Percentiles rank a stretch among this genome's conserved stretches.
Conservation (phyloP, 1,140 invertebrate genomes). For the Aphis craccivora region DNA sequence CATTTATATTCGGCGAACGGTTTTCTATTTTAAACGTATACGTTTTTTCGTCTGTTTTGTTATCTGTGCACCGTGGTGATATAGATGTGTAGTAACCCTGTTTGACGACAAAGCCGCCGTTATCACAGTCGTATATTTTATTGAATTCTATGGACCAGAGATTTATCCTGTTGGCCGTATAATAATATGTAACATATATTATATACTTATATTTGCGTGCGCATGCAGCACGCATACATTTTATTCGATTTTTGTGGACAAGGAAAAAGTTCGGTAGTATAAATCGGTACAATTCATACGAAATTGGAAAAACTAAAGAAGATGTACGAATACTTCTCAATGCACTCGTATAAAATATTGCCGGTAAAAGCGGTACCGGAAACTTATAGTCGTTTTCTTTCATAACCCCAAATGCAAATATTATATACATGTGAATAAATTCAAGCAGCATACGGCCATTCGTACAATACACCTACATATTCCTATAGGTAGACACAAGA, state of each 20-base stretch:
- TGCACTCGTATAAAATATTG: not conserved
- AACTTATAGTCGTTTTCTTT: not conserved
- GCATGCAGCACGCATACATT: not conserved
- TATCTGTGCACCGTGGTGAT: not conserved
- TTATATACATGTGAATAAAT: not conserved
- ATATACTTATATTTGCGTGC: not conserved
- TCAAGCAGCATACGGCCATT: not conserved
- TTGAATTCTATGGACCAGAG: not conserved
- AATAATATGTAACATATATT: not conserved
- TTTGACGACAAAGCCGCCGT: not conserved
- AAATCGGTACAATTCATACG: not conserved
- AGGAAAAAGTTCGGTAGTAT: not conserved
- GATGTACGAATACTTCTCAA: not conserved
- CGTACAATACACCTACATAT: not conserved
- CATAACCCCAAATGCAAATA: not conserved
- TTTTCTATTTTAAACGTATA: not conserved
- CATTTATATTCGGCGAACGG: not conserved
- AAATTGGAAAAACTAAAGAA: not conserved
- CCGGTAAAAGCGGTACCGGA: not conserved
- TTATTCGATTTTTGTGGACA: not conserved
- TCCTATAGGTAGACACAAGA: not conserved
- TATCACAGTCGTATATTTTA: not conserved
- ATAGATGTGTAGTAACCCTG: not conserved
- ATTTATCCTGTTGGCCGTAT: not conserved
- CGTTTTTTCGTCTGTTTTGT: slow-evolving; percentile 1